Conservation (phyloP, 2,888 invertebrate species). For the Creontiades dilutus region DNA sequence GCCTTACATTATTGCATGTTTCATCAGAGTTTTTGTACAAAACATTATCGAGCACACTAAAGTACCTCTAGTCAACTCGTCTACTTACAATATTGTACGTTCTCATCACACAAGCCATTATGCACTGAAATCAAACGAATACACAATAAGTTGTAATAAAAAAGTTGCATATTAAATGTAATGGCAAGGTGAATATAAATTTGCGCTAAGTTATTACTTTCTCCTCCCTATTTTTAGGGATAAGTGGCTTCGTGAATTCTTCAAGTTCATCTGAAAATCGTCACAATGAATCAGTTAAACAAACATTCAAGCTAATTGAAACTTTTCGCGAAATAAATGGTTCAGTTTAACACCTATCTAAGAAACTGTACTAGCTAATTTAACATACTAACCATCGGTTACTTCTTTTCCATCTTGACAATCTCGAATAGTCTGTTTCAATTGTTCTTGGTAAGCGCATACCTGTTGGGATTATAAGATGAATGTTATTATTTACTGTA, state of each 20-base stretch:
- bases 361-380: not conserved
- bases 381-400: slow-evolving; percentile 67
- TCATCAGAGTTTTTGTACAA: too few species aligned
- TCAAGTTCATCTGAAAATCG: slow-evolving; percentile 70
- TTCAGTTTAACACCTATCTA: not conserved
- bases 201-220: slow-evolving; percentile 50
- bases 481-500: too few species aligned
- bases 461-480: slow-evolving; percentile 52
- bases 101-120: slow-evolving; percentile 73
- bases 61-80: not conserved
- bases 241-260: slow-evolving; percentile 72
- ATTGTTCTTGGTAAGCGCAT: slow-evolving; percentile 68
- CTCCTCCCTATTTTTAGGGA: slow-evolving; percentile 72
- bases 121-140: slow-evolving; percentile 69
- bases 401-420: slow-evolving; percentile 72
- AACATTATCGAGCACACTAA: too few species aligned
- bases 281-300: not conserved
- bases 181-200: not conserved
- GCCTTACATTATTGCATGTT: too few species aligned
- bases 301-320: too few species aligned
- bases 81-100: slow-evolving; percentile 72
- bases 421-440: slow-evolving; percentile 67
- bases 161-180: not conserved
- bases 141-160: not conserved
- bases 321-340: too few species aligned